Conservation (phyloP, 2,797 vertebrate species). For the Florisuga fusca region DNA sequence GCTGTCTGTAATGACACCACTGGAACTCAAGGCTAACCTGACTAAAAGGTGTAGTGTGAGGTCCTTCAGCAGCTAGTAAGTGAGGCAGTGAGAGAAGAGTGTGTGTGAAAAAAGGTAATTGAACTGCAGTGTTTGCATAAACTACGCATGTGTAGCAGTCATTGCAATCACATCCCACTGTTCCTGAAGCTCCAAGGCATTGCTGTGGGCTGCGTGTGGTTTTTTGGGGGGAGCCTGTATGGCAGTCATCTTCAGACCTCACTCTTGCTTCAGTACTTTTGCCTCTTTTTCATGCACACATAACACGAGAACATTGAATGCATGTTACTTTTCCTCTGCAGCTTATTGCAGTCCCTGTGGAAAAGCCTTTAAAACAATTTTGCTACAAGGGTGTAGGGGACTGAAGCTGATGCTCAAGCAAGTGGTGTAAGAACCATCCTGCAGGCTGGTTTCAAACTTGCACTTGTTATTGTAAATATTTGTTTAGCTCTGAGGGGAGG, state of each 20-base stretch:
- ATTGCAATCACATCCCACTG: slow-evolving; percentile 83
- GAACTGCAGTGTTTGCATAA: slow-evolving; percentile 84
- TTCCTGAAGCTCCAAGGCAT: slow-evolving; percentile 79
- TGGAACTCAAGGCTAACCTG: slow-evolving; percentile 76
- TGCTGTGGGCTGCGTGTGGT: slow-evolving; percentile 84
- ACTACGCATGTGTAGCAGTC: slow-evolving; percentile 81
- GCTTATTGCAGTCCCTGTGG: slow-evolving; percentile 84
- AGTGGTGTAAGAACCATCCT: slow-evolving; percentile 65
- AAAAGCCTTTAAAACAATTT: slow-evolving; percentile 84
- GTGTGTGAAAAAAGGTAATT: slow-evolving; percentile 85
- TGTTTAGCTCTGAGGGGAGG: slow-evolving; percentile 44
- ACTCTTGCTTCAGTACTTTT: slow-evolving; percentile 86
- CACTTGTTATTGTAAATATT: background rate
- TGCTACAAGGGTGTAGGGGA: slow-evolving; percentile 67
- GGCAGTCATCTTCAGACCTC: slow-evolving; percentile 83
- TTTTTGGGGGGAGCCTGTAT: slow-evolving; percentile 79
- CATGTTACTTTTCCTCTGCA: slow-evolving; percentile 85
- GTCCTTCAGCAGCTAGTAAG: slow-evolving; percentile 84
- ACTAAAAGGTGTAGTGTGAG: slow-evolving; percentile 74
- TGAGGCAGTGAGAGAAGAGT: slow-evolving; percentile 78
- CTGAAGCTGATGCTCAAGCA: slow-evolving; percentile 67
- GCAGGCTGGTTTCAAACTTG: slow-evolving; percentile 55
- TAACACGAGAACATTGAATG: slow-evolving; percentile 80
- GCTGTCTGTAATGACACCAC: slow-evolving; percentile 57
- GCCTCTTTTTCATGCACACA: slow-evolving; percentile 87